These are phyloP conservation scores for Papilio demoleus DNA, from an alignment of 2,888 invertebrate genomes.

Conservation along the genomic window DNA sequence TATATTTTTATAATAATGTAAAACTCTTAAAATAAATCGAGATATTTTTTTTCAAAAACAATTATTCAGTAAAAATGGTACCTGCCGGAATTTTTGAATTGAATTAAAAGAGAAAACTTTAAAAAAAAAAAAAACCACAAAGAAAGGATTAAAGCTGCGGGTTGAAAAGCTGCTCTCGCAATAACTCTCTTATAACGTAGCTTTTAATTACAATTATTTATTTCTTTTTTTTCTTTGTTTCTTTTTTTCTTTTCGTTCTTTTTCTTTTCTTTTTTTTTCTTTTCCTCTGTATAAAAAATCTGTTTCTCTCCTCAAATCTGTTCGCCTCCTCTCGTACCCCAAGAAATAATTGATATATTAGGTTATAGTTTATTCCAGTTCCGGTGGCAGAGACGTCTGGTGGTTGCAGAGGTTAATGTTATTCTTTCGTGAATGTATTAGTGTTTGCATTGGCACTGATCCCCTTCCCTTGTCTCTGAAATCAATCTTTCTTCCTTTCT, in stretches of 20 bases:
- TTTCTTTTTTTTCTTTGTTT: no score
- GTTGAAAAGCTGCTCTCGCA: no score
- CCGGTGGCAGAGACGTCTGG: slow-evolving; percentile 53
- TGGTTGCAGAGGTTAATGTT: slow-evolving; percentile 57
- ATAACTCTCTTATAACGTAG: not conserved
- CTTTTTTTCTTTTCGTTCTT: no score
- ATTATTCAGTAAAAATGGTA: not conserved
- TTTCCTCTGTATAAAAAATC: not conserved
- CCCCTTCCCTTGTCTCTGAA: slow-evolving; percentile 67
- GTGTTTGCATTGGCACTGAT: slow-evolving; percentile 73
- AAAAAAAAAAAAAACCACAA: no score
- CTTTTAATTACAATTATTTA: no score
- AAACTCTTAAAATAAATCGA: not conserved
- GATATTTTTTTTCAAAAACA: not conserved
- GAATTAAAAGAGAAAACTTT: not conserved
- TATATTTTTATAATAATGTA: not conserved
- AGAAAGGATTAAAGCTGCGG: no score
- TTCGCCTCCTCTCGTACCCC: not conserved
- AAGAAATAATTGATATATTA: slow-evolving; percentile 43
- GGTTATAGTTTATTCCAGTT: no score
- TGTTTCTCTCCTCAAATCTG: no score
- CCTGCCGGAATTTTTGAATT: not conserved
- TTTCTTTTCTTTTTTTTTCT: no score
- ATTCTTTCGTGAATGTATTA: slow-evolving; percentile 57
- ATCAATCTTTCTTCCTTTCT: slow-evolving; percentile 39